Evolutionary conservation across 2,888 invertebrate genomes (phyloP).

Genomic region (Linnaemya tessellans): DNA sequence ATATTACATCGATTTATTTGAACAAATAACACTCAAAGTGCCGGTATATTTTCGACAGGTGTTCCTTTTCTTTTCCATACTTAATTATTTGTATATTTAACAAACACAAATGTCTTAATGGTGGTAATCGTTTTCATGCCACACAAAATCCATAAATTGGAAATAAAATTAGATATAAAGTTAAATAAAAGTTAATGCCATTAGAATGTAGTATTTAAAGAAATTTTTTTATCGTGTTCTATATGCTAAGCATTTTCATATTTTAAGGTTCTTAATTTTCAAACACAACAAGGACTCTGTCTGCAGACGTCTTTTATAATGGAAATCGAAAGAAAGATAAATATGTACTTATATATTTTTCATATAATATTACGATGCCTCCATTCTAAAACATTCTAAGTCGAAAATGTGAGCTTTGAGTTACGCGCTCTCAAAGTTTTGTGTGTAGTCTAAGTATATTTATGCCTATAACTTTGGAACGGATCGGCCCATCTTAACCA

Average conservation of each 20-base stretch:
- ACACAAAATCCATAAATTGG: slow-evolving; percentile 46
- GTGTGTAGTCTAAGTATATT: too few species aligned
- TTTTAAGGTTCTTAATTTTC: neutral
- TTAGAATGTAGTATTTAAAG: slow-evolving; percentile 52
- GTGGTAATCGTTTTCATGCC: slow-evolving; percentile 39
- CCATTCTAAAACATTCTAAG: too few species aligned
- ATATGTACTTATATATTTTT: too few species aligned
- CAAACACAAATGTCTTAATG: slow-evolving; percentile 25
- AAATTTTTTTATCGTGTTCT: slow-evolving; percentile 41
- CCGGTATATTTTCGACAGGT: neutral
- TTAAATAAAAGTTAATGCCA: slow-evolving; percentile 38
- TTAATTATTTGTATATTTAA: slow-evolving; percentile 6
- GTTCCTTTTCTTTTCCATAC: slow-evolving; percentile 3
- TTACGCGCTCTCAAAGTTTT: too few species aligned
- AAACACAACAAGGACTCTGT: neutral
- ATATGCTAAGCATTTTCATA: neutral
- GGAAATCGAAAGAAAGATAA: neutral
- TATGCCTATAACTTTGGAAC: too few species aligned
- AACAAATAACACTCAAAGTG: slow-evolving; percentile 54
- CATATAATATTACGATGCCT: too few species aligned
- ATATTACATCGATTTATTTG: slow-evolving; percentile 53
- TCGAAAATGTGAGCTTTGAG: too few species aligned
- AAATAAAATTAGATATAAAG: slow-evolving; percentile 20
- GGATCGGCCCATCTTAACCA: too few species aligned
- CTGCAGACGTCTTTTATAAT: too few species aligned